These are phyloP conservation scores for Cinara cedri DNA, from an alignment of 2,888 invertebrate genomes.

Conservation along the genomic window DNA sequence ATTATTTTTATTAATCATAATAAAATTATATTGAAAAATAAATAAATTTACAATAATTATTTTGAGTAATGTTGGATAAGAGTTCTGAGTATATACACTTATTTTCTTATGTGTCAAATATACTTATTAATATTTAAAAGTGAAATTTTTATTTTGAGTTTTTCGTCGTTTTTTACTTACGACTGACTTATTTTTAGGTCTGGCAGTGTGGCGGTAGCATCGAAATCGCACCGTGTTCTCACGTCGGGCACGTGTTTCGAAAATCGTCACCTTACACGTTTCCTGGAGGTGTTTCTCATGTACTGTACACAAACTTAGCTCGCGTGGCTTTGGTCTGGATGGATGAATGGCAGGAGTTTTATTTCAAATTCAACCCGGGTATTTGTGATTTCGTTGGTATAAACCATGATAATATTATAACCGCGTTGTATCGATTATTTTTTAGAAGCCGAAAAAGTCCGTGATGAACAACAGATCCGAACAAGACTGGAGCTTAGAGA, in stretches of 20 bases:
- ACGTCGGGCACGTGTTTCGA: conserved; percentile 91
- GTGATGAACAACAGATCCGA: conserved; percentile 69
- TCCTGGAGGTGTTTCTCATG: conserved; percentile 86
- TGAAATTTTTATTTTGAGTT: too few relatives aligned
- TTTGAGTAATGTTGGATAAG: too few relatives aligned
- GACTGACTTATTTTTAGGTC: conserved; percentile 65
- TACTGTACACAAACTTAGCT: conserved; percentile 88
- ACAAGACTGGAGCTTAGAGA: conserved; percentile 70
- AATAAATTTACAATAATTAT: too few relatives aligned
- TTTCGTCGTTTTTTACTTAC: too few relatives aligned
- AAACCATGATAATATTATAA: neutral
- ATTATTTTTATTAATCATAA: too few relatives aligned
- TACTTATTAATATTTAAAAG: too few relatives aligned
- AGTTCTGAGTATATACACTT: too few relatives aligned
- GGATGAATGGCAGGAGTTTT: conserved; percentile 95
- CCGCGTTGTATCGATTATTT: neutral
- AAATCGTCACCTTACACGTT: conserved; percentile 94
- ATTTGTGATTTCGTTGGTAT: conserved; percentile 21
- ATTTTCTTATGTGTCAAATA: too few relatives aligned
- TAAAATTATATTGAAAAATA: too few relatives aligned
- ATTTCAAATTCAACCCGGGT: conserved; percentile 81
- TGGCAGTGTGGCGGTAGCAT: conserved; percentile 95
- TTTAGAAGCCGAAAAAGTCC: conserved; percentile 68
- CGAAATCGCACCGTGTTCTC: conserved; percentile 90
- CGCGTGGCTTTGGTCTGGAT: conserved; percentile 96